These are phyloP conservation scores for Cynaeus angustus DNA, from an alignment of 2,888 invertebrate species.

Conservation along the genomic window DNA sequence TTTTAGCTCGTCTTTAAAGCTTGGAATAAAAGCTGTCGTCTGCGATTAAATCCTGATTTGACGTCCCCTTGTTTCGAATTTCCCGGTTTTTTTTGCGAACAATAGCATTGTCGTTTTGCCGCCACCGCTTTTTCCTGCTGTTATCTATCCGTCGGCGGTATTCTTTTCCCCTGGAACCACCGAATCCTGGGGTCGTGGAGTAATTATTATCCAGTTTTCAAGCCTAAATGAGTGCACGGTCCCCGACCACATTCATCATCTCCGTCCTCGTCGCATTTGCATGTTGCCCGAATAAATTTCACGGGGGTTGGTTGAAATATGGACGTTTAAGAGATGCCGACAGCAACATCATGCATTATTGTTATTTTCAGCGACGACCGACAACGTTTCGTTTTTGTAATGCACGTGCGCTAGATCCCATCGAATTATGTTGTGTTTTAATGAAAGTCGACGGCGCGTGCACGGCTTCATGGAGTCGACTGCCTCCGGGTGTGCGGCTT, in stretches of 20 bases:
- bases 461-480: constrained; percentile 19
- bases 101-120: background rate
- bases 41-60: too few species aligned
- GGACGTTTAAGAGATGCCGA: constrained; percentile 38
- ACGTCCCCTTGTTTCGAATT: too few species aligned
- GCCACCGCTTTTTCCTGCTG: constrained; percentile 3
- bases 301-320: constrained; percentile 40
- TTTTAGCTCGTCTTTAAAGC: too few species aligned
- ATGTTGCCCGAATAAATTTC: constrained; percentile 45
- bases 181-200: background rate
- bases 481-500: constrained; percentile 34
- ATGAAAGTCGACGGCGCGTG: constrained; percentile 43
- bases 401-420: constrained; percentile 29
- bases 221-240: constrained; percentile 27
- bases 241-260: constrained; percentile 42
- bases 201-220: constrained; percentile 37
- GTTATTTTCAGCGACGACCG: constrained; percentile 32
- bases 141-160: constrained; percentile 8
- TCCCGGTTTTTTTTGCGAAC: too few species aligned
- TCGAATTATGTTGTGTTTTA: constrained; percentile 33
- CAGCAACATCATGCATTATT: constrained; percentile 36
- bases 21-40: too few species aligned
- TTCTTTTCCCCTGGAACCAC: constrained; percentile 7
- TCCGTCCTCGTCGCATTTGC: constrained; percentile 34
- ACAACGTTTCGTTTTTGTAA: constrained; percentile 22